Conservation (phyloP, 2,888 invertebrate genomes). For the Heteromurus nitidus region DNA sequence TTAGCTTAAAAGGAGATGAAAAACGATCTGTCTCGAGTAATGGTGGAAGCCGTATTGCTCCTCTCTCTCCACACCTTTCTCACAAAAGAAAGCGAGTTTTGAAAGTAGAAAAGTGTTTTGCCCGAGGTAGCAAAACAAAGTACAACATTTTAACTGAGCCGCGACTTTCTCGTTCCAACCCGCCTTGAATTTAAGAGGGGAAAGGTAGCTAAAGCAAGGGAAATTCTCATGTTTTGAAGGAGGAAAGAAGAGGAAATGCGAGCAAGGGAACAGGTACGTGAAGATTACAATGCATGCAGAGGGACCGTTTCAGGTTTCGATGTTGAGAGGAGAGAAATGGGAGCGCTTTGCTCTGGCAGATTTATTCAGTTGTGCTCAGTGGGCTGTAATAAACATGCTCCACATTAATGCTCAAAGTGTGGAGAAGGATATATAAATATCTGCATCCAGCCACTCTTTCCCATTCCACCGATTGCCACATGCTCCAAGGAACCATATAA, state of each 20-base stretch:
- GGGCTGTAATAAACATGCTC: slow-evolving; percentile 39
- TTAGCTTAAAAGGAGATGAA: slow-evolving; percentile 37
- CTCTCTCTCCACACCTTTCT: slow-evolving; percentile 6
- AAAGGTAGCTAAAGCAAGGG: background rate
- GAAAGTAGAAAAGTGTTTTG: no score
- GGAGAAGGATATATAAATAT: no score
- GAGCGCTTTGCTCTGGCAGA: slow-evolving; percentile 36
- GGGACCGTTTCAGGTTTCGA: background rate
- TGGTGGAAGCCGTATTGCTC: background rate
- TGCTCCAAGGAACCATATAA: no score
- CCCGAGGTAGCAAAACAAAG: no score
- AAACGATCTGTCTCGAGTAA: slow-evolving; percentile 35
- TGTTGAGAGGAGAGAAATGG: slow-evolving; percentile 12
- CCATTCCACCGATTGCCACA: background rate
- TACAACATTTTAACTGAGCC: background rate
- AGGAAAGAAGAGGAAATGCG: background rate
- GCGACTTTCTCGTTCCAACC: background rate
- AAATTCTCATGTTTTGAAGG: background rate
- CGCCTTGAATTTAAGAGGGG: no score
- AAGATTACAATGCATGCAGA: background rate
- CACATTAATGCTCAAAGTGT: slow-evolving; percentile 26
- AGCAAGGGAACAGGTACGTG: background rate
- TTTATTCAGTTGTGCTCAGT: slow-evolving; percentile 45
- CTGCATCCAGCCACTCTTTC: background rate
- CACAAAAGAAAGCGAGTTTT: background rate